Evolutionary conservation across 23 tunicate species (phyloP).

Genomic region (Oikopleura vanhoeffeni): DNA sequence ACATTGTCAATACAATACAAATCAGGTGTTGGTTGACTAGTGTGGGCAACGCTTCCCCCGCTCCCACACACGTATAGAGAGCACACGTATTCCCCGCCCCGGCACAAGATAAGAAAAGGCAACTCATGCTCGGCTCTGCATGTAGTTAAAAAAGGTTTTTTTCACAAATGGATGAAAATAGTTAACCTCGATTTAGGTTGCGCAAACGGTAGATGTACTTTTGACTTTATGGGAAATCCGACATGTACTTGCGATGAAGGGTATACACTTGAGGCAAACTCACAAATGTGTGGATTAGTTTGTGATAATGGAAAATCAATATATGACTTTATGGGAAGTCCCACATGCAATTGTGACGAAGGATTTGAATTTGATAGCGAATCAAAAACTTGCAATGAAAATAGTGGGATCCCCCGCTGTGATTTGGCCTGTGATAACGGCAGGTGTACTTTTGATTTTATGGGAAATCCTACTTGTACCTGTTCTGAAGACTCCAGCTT

Average conservation of each 20-base stretch:
- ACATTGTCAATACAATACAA: too few relatives aligned
- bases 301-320: background rate
- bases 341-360: background rate
- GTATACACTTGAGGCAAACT: background rate
- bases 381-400: background rate
- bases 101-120: too few relatives aligned
- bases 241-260: background rate
- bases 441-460: background rate
- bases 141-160: too few relatives aligned
- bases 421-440: background rate
- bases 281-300: background rate
- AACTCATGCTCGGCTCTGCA: too few relatives aligned
- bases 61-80: too few relatives aligned
- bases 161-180: too few relatives aligned
- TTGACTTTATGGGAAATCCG: background rate
- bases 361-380: background rate
- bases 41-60: too few relatives aligned
- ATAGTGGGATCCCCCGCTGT: background rate
- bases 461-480: background rate
- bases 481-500: background rate
- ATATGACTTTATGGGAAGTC: background rate
- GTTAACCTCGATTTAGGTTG: background rate
- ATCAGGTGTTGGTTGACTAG: too few relatives aligned
- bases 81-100: too few relatives aligned
- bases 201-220: background rate